Conservation (phyloP, 2,113 vertebrate genomes). For the Brienomyrus longianalis region DNA sequence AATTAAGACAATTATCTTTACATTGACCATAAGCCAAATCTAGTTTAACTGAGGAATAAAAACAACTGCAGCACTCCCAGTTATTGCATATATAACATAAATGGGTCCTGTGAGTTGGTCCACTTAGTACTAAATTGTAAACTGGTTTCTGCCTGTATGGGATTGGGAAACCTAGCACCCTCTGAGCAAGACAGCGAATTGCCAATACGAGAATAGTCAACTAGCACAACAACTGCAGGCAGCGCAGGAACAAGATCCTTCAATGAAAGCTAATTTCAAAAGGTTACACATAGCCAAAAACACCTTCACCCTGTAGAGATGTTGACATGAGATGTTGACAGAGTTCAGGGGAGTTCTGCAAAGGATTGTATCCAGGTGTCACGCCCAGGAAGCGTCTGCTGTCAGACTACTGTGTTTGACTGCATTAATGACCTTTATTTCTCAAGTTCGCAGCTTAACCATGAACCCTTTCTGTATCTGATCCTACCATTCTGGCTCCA, state of each 20-base stretch:
- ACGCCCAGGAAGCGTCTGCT: neutral
- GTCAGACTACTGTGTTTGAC: neutral
- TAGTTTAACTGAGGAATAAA: neutral
- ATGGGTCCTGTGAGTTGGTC: neutral
- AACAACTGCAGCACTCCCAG: neutral
- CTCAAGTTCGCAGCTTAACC: neutral
- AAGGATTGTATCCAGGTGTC: neutral
- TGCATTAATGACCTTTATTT: neutral
- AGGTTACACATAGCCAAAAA: neutral
- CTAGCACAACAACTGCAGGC: neutral
- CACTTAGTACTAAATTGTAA: neutral
- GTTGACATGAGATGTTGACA: neutral
- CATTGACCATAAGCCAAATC: neutral
- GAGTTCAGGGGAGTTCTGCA: neutral
- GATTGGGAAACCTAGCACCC: neutral
- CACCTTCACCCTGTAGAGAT: neutral
- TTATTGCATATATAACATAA: neutral
- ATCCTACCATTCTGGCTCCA: neutral
- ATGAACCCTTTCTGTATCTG: neutral
- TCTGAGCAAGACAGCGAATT: neutral
- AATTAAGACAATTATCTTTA: neutral
- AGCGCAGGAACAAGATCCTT: neutral
- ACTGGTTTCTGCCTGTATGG: neutral
- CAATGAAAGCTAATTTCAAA: slow-evolving; percentile 2
- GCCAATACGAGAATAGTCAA: neutral